Percentiles rank a stretch among this genome's conserved stretches.
phyloP scores from a whole-genome alignment of 2,888 invertebrate species.

The Drosophila mulleri region DNA sequence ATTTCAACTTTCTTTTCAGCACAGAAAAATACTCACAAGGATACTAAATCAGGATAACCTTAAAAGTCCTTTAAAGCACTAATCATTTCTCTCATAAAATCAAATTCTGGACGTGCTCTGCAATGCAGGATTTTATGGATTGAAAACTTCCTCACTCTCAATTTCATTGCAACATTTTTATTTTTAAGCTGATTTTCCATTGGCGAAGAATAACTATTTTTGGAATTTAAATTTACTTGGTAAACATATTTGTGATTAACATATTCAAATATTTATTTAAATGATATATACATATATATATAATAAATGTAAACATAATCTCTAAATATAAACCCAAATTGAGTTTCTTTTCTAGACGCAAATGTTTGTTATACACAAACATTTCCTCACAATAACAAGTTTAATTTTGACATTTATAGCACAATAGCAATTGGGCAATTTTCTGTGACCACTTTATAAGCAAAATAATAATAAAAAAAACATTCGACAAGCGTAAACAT shows the following conservation, averaged over 20 bases:
- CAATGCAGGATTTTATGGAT: not conserved
- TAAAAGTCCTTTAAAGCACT: not conserved
- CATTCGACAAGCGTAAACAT: conserved; percentile 6
- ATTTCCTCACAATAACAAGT: not conserved
- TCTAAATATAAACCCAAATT: not conserved
- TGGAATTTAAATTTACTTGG: not conserved
- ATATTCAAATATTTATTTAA: not conserved
- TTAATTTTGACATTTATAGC: not conserved
- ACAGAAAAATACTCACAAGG: too few species aligned
- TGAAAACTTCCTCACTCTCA: not conserved
- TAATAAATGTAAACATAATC: not conserved
- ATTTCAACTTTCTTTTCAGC: conserved; percentile 22
- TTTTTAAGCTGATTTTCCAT: not conserved
- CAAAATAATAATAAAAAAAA: not conserved
- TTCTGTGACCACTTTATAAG: not conserved
- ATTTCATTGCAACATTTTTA: not conserved
- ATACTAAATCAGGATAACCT: not conserved
- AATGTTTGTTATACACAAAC: not conserved
- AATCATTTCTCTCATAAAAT: not conserved
- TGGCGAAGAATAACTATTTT: too few species aligned
- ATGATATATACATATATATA: too few species aligned
- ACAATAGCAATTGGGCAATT: not conserved
- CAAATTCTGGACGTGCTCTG: not conserved
- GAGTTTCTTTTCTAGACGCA: not conserved
- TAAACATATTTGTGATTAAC: not conserved